Conservation (phyloP, 2,888 invertebrate genomes). For the Pyrocoelia pectoralis region DNA sequence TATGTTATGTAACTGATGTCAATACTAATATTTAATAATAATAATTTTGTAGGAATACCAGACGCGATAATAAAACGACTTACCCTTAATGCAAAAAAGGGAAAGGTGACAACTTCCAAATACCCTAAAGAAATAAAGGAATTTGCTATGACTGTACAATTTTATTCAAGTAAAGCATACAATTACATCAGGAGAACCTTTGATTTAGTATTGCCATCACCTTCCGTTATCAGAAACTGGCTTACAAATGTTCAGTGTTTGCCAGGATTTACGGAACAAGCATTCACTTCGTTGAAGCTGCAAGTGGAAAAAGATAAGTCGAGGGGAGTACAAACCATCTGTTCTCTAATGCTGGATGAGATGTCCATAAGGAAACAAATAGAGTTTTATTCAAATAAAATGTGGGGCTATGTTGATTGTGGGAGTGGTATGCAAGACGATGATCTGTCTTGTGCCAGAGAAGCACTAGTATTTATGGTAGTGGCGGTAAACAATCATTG, state of each 20-base stretch:
- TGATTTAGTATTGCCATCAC: conserved; percentile 31
- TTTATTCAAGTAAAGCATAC: conserved; percentile 49
- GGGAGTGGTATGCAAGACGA: conserved; percentile 27
- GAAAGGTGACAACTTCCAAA: too few relatives aligned
- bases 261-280: conserved; percentile 32
- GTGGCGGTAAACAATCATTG: conserved; percentile 33
- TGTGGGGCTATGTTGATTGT: conserved; percentile 32
- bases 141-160: conserved; percentile 44
- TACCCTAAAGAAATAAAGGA: neutral
- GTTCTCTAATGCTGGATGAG: conserved; percentile 38
- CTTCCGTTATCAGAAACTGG: conserved; percentile 38
- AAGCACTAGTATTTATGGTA: conserved; percentile 35
- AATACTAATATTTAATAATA: too few relatives aligned
- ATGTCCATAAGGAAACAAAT: conserved; percentile 32
- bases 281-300: conserved; percentile 7
- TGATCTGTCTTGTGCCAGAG: conserved; percentile 17
- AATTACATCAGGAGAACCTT: conserved; percentile 45
- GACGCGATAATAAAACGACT: too few relatives aligned
- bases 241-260: conserved; percentile 26
- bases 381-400: conserved; percentile 33
- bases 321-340: neutral
- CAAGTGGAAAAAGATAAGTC: neutral
- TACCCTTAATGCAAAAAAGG: too few relatives aligned
- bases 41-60: too few relatives aligned
- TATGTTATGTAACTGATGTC: too few relatives aligned